Percentiles rank a stretch among this genome's conserved stretches.
Evolutionary conservation across 2,797 vertebrate species (phyloP).

Genomic region (Oreortyx pictus): DNA sequence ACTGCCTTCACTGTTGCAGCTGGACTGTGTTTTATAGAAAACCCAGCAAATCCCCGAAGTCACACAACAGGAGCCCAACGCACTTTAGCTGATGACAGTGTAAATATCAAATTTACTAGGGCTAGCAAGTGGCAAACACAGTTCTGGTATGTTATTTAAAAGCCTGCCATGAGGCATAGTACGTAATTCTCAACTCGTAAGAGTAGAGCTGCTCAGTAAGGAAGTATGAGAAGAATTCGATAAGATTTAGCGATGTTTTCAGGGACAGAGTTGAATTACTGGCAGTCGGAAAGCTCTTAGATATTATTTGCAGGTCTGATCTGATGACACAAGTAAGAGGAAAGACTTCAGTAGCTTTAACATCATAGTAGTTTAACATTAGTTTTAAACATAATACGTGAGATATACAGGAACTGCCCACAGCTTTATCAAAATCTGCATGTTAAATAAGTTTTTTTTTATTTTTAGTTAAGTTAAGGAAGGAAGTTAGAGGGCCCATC

Average conservation of each 20-base stretch:
- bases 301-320: neutral
- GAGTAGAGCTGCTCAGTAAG: constrained; percentile 17
- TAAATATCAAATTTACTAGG: constrained; percentile 71
- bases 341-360: neutral
- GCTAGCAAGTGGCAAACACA: constrained; percentile 69
- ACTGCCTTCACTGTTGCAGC: constrained; percentile 68
- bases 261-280: constrained; percentile 23
- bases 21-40: constrained; percentile 70
- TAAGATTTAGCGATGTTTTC: constrained; percentile 40
- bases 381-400: neutral
- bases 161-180: constrained; percentile 57
- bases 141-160: constrained; percentile 48
- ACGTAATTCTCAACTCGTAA: constrained; percentile 47
- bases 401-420: neutral
- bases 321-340: neutral
- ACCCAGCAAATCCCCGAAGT: constrained; percentile 66
- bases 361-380: neutral
- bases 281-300: constrained; percentile 4
- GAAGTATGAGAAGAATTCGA: constrained; percentile 59
- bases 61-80: constrained; percentile 65
- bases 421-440: neutral
- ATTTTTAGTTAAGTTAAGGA: neutral
- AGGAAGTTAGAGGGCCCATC: neutral
- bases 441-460: neutral
- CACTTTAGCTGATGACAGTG: constrained; percentile 64